Evolutionary conservation across 2,113 vertebrate genomes (phyloP), one percentile per base, ranked within the genome.

Genomic region (Saccopteryx bilineata): DNA sequence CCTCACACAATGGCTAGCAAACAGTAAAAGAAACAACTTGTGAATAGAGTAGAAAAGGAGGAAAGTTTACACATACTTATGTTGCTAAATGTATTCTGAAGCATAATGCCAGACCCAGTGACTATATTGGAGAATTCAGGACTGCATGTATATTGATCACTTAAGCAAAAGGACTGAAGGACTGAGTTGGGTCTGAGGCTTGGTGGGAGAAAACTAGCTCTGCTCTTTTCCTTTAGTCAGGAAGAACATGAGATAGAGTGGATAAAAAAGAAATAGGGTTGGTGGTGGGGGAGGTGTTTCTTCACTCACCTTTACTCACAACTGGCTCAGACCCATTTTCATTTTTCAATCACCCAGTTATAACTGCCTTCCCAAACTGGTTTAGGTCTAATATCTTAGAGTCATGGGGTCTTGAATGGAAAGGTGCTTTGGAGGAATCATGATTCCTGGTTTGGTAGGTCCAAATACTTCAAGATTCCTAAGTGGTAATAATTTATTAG

Each of bases 241-340:
- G 26, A n/a, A 74, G 24, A 88, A 56, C 56, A 31, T 17, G 65
- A 54, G 31, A 65, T 2, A 66, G 21, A 72, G 31, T 9, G 18
- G 7, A 19, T 56, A n/a, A 31, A 17, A 13, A 69, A n/a, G 79
- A 61, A 48, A 7, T 19, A 60, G 69, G 52, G 24, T 74, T 48
- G 18, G 19, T 75, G 9, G 12, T 5, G 1, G 9, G 23, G 23
- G 23, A 7, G 5, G 13, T 0, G 0, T 82, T 82, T 24, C 21
- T 90, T 66, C 50, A 33, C 28, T 76, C 50, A 50, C 19, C 18
- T 90, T 84, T 69, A 52, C 7, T 85, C 46, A 74, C 26, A 2
- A 3, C 63, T 68, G 39, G 48, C 17, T 74, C 15, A 17, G 24
- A 17, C 12, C 14, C n/a, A 60, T 46, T 60, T 15, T 80, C 26